Evolutionary conservation across 2,888 invertebrate genomes (phyloP), one percentile per base, ranked within the genome.

Genomic region (Tuta absoluta): DNA sequence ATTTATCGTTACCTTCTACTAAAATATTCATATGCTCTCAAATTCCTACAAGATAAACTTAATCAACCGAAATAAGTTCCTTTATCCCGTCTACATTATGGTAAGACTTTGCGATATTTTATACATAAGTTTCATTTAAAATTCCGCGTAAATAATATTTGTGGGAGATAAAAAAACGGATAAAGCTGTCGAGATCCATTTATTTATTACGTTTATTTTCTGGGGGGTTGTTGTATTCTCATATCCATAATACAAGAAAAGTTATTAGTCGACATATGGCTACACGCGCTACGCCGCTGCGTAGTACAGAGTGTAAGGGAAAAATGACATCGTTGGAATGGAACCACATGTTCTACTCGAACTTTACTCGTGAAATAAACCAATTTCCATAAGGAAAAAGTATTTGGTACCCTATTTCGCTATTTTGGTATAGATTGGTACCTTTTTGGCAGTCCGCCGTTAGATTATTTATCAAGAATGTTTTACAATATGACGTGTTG

Each of bases 221-320:
- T 7, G 17, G 57, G 37, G 56, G 33, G 21, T 21, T 19, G 49
- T 49, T 21, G 19, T 8, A 37, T 59, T 12, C 41, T 38, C 41
- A 38, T 21, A 41, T 37, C 37, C 41, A 19, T 41, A 21, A 41
- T 38, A 59, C 41, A 37, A 41, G 59, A 41, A 59, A 38, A 41
- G 21, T 41, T 59, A 41, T 41, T 59, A 59, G 59, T 38, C 38
- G 21, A 41, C 59, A 59, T 23, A 41, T 59, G 59, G 41, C 41
- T 59, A 38, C 53, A 53, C 41, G 38, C 37, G 33, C 57, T 58
- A 37, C 57, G 28, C 0, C 11, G 49, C 45, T 33, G 45, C 45
- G 45, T 45, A n/a, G 17, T 45, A 45, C 45, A 45, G 12, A 14
- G 41, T 41, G 41, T 14, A 41, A 45, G 45, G 45, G 17, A 5